phyloP scores from a whole-genome alignment of 2,797 vertebrate genomes.

The Sternotherus odoratus region DNA sequence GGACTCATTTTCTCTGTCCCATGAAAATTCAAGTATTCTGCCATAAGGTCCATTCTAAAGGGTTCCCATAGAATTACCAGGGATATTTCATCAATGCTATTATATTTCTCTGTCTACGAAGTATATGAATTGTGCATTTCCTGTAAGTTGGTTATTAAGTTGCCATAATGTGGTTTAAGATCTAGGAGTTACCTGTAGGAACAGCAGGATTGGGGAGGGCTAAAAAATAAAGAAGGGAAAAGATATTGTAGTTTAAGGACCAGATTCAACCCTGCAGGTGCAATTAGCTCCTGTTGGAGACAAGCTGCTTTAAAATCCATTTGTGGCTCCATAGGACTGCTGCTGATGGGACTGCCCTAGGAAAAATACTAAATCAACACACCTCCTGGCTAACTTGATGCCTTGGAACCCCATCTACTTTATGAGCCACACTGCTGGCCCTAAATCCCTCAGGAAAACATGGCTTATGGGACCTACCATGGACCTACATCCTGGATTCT shows the following conservation, averaged over 20 bases:
- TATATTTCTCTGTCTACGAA: neutral
- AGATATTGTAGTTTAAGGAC: neutral
- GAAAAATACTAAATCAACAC: neutral
- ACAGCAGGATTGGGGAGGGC: neutral
- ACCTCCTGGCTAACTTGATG: neutral
- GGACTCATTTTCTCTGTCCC: neutral
- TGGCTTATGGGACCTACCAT: fast-evolving
- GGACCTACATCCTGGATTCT: fast-evolving
- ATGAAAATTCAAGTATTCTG: neutral
- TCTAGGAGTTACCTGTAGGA: neutral
- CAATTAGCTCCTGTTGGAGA: neutral
- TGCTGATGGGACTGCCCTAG: neutral
- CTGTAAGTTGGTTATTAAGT: neutral
- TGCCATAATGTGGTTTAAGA: neutral
- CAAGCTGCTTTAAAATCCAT: neutral
- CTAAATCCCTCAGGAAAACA: neutral
- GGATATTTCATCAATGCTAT: neutral
- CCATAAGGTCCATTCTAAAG: neutral
- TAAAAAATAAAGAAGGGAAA: neutral
- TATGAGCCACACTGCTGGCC: neutral
- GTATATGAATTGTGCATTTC: neutral
- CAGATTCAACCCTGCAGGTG: neutral
- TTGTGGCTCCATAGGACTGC: neutral
- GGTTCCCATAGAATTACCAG: neutral
- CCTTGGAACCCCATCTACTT: neutral